phyloP scores from a whole-genome alignment of 2,797 vertebrate genomes.

The Chelmon rostratus region DNA sequence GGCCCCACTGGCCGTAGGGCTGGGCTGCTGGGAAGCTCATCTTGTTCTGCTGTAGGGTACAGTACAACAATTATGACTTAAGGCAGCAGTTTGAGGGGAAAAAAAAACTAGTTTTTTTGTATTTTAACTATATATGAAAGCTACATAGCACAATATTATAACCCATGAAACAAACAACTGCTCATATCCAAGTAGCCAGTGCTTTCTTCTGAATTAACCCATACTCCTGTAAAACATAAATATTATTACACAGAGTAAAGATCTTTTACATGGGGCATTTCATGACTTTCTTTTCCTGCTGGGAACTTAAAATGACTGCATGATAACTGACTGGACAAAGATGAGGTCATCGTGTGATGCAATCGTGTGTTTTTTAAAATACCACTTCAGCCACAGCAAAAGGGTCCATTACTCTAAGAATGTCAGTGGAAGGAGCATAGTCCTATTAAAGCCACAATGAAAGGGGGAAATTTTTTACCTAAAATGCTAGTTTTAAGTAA shows the following conservation, averaged over 20 bases:
- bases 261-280: background rate
- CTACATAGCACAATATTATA: too few relatives aligned
- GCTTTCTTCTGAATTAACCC: background rate
- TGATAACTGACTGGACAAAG: constrained; percentile 1
- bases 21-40: constrained; percentile 92
- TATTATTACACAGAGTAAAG: background rate
- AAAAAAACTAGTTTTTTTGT: background rate
- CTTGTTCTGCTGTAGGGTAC: constrained; percentile 89
- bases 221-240: too few relatives aligned
- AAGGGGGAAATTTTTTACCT: background rate
- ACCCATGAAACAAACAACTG: background rate
- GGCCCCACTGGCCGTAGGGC: constrained; percentile 96
- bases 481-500: background rate
- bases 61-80: background rate
- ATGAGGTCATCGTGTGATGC: background rate
- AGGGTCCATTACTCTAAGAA: too few relatives aligned
- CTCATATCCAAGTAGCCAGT: background rate
- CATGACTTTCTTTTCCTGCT: background rate
- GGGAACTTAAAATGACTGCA: background rate
- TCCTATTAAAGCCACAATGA: background rate
- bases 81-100: background rate
- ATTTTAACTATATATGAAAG: too few relatives aligned
- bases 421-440: background rate
- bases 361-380: background rate
- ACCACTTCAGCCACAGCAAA: background rate